phyloP scores from a whole-genome alignment of 2,113 vertebrate genomes.

The Corynorhinus townsendii region DNA sequence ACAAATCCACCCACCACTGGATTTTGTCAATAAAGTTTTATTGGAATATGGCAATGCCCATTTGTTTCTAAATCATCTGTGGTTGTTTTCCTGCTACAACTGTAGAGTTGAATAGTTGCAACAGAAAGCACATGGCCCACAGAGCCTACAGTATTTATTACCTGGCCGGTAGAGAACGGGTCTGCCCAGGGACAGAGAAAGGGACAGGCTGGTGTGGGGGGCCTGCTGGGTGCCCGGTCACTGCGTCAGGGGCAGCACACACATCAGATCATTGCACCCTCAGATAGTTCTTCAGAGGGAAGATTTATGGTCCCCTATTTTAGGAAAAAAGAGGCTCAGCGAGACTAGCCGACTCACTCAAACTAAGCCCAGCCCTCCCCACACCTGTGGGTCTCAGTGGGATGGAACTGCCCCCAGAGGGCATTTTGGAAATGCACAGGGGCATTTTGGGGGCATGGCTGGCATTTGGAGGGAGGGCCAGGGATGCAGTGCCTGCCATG shows the following conservation, averaged over 20 bases:
- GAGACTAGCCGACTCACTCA: background rate
- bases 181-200: background rate
- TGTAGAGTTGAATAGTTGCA: background rate
- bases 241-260: background rate
- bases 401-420: background rate
- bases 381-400: background rate
- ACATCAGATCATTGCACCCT: background rate
- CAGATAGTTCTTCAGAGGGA: background rate
- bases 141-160: background rate
- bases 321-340: background rate
- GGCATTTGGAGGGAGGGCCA: background rate
- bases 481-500: background rate
- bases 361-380: background rate
- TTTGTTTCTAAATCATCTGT: background rate
- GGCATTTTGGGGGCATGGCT: background rate
- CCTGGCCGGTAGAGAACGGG: background rate
- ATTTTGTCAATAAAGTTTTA: background rate
- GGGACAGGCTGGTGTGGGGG: rapidly evolving
- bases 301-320: background rate
- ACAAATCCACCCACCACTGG: background rate
- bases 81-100: background rate
- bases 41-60: background rate
- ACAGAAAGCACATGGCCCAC: background rate
- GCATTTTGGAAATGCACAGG: background rate
- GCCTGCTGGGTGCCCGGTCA: rapidly evolving